A percentile compares a stretch with the other conserved stretches of the same genome.
These are phyloP conservation scores for Molothrus aeneus DNA, from an alignment of 2,797 vertebrate genomes.

Conservation along the genomic window DNA sequence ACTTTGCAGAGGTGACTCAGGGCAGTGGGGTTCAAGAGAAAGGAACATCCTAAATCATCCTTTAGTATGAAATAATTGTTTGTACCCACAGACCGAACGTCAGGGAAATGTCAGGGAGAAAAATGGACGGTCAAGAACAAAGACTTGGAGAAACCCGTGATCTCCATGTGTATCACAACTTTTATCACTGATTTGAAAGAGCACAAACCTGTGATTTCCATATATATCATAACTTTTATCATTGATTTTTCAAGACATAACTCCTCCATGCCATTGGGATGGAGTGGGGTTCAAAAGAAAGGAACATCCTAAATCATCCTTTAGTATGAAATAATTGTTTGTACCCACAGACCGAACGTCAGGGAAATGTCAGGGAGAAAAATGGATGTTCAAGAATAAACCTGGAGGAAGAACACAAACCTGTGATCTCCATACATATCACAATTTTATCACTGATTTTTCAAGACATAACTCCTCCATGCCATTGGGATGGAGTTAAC, in stretches of 20 bases:
- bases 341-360: too few species aligned
- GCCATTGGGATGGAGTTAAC: constrained; percentile 45
- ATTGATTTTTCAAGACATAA: constrained; percentile 56
- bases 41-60: neutral
- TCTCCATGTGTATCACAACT: neutral
- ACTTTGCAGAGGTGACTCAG: neutral
- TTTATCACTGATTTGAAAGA: neutral
- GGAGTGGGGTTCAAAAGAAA: neutral
- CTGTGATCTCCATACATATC: neutral
- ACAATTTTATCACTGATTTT: constrained; percentile 18
- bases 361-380: neutral
- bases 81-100: too few species aligned
- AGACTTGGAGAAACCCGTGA: neutral
- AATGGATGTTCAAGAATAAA: neutral
- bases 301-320: neutral
- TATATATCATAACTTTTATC: neutral
- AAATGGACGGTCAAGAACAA: neutral
- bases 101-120: too few species aligned
- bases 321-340: neutral
- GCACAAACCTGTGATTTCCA: too few species aligned
- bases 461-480: constrained; percentile 61
- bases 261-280: constrained; percentile 3
- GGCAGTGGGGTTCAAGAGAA: neutral
- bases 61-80: neutral
- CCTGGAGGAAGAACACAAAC: neutral